Evolutionary conservation across 2,113 vertebrate species (phyloP), one percentile per base, ranked within the genome.

Genomic region (Rhea americana): DNA sequence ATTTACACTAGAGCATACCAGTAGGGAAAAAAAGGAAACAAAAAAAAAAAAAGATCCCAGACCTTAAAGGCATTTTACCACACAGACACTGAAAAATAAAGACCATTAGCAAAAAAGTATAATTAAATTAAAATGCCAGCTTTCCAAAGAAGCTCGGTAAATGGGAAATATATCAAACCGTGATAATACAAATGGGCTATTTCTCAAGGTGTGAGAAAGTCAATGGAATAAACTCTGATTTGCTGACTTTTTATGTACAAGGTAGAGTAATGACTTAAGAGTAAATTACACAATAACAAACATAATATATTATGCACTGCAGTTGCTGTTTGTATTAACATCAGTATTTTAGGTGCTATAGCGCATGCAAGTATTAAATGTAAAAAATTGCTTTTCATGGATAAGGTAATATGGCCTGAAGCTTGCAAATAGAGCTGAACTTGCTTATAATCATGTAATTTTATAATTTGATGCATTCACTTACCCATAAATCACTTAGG

Each of bases 71-170:
- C 94, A n/a, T 95, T 98, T 97, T 96, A 95, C 89, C 87, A 87
- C 92, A 93, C 70, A 98, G 98, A 98, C 98, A 98, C 97, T 98
- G 98, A 98, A 98, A 98, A 98, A 98, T 98, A 98, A 98, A 98
- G 98, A 98, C 96, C 97, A 98, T 98, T 98, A 98, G 96, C 97
- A 97, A 98, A 97, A 98, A 98, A 98, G 97, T 96, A 97, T 98
- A 98, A 98, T 98, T 98, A 98, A 98, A 98, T 98, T 98, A 98
- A 98, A 98, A 98, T 96, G 97, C 98, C 97, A 97, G 77, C 96
- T 97, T 97, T 92, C 97, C 95, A 97, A 96, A 97, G 98, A 92
- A 97, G 94, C 93, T 95, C 96, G 67, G 97, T 91, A 97, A 98
- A 97, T 97, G 97, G 97, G 97, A 98, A 98, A 98, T 98, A 98